phyloP scores from a whole-genome alignment of 2,797 vertebrate species.

The Pantherophis vulpinus region DNA sequence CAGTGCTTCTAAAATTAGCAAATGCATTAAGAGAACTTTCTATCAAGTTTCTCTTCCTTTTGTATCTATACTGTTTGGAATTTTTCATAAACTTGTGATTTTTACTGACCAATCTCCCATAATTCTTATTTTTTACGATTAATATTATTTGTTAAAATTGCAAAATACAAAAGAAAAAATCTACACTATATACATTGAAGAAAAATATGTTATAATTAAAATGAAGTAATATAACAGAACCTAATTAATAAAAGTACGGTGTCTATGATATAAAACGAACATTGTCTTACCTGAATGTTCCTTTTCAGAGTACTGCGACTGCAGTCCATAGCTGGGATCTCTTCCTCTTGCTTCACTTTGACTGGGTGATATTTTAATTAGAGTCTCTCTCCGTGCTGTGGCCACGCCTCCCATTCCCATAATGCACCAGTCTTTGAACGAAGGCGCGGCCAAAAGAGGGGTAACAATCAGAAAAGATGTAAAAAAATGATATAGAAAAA shows the following conservation, averaged over 20 bases:
- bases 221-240: neutral
- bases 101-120: neutral
- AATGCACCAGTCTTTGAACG: too few species aligned
- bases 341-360: too few species aligned
- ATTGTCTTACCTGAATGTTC: too few species aligned
- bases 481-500: too few species aligned
- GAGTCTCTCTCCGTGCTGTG: too few species aligned
- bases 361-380: too few species aligned
- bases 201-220: neutral
- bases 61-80: slow-evolving; percentile 41
- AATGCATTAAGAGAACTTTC: neutral
- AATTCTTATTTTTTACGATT: neutral
- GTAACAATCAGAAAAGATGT: too few species aligned
- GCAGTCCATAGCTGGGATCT: too few species aligned
- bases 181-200: neutral
- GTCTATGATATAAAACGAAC: neutral
- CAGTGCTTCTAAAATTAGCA: slow-evolving; percentile 16
- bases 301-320: too few species aligned
- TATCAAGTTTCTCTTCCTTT: slow-evolving; percentile 21
- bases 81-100: slow-evolving; percentile 17
- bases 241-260: neutral
- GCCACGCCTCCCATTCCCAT: too few species aligned
- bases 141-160: neutral
- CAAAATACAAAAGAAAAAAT: neutral
- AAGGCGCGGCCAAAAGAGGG: too few species aligned